A percentile compares a stretch with the other conserved stretches of the same genome.
Evolutionary conservation across 2,797 vertebrate species (phyloP).

Genomic region (Ctenopoma kingsleyae): DNA sequence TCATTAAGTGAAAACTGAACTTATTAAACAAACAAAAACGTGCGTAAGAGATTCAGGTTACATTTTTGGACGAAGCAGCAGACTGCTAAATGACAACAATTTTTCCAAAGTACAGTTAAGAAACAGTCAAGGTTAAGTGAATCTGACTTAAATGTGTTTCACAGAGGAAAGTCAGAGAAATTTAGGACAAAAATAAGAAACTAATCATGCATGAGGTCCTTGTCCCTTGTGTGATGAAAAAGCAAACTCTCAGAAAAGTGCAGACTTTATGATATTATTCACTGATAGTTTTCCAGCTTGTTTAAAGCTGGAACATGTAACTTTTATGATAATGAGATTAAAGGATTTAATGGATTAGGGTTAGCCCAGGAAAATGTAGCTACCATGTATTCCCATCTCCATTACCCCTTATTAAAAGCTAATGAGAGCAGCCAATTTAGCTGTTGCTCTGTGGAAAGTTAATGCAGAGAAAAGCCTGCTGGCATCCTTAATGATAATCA

Average conservation of each 20-base stretch:
- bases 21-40: too few relatives aligned
- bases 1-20: not conserved
- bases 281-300: constrained; percentile 20
- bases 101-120: too few relatives aligned
- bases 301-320: constrained; percentile 41
- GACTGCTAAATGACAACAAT: too few relatives aligned
- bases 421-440: constrained; percentile 64
- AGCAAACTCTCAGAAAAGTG: not conserved
- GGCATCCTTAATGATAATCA: constrained; percentile 57
- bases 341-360: constrained; percentile 60
- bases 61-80: too few relatives aligned
- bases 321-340: constrained; percentile 50
- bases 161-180: too few relatives aligned
- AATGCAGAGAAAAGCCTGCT: constrained; percentile 53
- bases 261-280: constrained; percentile 2
- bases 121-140: too few relatives aligned
- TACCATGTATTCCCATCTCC: constrained; percentile 58
- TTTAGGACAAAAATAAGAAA: too few relatives aligned
- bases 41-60: too few relatives aligned
- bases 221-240: too few relatives aligned
- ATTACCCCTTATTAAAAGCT: constrained; percentile 70
- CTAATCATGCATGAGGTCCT: too few relatives aligned
- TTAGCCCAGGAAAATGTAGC: constrained; percentile 57
- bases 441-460: constrained; percentile 41
- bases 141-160: too few relatives aligned